Evolutionary conservation across 1,140 invertebrate species (phyloP), one percentile per base, ranked within the genome.

Genomic region (Bemisia tabaci): DNA sequence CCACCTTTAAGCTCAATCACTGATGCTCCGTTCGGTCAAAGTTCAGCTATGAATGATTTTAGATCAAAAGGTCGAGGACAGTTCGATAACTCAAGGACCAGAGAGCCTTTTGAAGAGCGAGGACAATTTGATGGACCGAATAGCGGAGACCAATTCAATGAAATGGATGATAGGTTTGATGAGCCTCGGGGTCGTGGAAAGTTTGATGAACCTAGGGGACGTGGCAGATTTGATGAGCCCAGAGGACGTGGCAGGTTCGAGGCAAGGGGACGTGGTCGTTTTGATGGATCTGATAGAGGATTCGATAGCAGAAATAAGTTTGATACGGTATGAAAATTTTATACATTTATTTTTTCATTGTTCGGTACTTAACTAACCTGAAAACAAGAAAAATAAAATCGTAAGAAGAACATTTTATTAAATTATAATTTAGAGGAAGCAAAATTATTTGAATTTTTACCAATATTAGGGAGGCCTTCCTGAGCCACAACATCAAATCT

Each of bases 161-260:
- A 63, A 2, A 22, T 12, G 12, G n/a, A 23, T 17, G 63, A 17
- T 25, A n/a, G 66, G n/a, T 67, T 67, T 67, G 62, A 59, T 67
- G 66, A 61, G 17, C 66, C 62, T 17, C 24, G 23, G 24, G 63
- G 33, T 5, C 33, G 33, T 48, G 33, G 33, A 5, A 5, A 58
- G 12, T 63, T 60, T 59, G 26, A 59, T n/a, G 62, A 48, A 23
- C 66, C 60, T 1, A 5, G 2, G 9, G 59, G 33, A 2, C 21
- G 23, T 25, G 61, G 48, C 63, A 5, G 33, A 48, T 65, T 65
- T 22, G 26, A 27, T 22, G 65, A 60, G 2, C 60, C 23, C 9
- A 48, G 25, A 59, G 59, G 58, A 26, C 62, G 59, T 22, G 65
- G 61, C 0, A 67, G 65, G 12, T 61, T 66, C 25, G 65, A 59